Evolutionary conservation across 2,113 vertebrate genomes (phyloP), one percentile per base, ranked within the genome.

Genomic region (Acrocephalus kingi): DNA sequence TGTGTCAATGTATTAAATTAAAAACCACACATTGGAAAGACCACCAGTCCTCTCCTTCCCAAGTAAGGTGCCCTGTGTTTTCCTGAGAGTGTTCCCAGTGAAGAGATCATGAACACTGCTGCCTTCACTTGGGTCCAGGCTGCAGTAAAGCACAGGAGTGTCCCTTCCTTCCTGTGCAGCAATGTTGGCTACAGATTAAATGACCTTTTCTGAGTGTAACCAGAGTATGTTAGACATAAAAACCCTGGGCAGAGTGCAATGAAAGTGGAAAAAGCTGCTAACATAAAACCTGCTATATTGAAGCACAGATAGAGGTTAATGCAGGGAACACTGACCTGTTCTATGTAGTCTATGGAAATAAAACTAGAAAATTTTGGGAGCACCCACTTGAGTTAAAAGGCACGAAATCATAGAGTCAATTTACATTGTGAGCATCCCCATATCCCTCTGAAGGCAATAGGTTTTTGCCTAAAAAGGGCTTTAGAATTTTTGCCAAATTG

Each of bases 61-160:
- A n/a, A 25, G 17, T 27, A 11, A 73, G 15, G 15, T 52, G 20
- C 27, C 41, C 15, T 46, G 17, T 61, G n/a, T 55, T 81, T 84
- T 76, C 41, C 33, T 37, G 30, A 22, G 43, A 25, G 11, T 7
- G 1, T 31, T 71, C 27, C 49, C 21, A 43, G 13, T 28, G 72
- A 37, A 37, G 37, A 64, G 13, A 61, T 23, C 3, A 3, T 14
- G 46, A 66, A 2, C 21, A 2, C 9, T 52, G 17, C 22, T 49
- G 15, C 46, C 21, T 84, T 87, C 27, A 7, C 13, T 61, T 73
- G 33, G 4, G 27, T 81, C 13, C 54, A 78, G 61, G 30, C 14
- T 69, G 14, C 43, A n/a, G 7, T 13, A 46, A 33, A 30, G 41
- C 7, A 1, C 0, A 0, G 27, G 27, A 43, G 2, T 6, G 10